Evolutionary conservation across 2,113 vertebrate genomes (phyloP).

Genomic region (Pardalotus punctatus): DNA sequence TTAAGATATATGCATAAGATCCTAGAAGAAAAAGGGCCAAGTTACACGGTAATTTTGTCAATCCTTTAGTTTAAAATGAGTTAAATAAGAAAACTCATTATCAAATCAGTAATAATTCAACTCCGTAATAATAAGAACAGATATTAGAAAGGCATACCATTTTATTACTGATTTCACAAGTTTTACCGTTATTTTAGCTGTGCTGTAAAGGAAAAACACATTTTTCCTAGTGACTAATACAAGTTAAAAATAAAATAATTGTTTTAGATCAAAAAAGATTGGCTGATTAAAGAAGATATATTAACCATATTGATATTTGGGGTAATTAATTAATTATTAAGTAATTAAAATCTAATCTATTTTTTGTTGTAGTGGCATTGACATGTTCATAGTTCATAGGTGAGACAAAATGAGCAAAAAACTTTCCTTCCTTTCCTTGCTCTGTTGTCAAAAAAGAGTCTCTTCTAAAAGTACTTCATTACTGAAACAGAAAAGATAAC

Average conservation of each 20-base stretch:
- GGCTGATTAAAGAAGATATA: neutral
- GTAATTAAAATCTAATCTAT: neutral
- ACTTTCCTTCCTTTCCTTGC: neutral
- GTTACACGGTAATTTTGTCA: neutral
- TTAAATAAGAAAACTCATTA: neutral
- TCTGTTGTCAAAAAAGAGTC: neutral
- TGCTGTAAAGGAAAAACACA: neutral
- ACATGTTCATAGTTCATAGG: neutral
- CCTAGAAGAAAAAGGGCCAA: neutral
- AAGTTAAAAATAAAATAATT: neutral
- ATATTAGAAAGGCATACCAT: neutral
- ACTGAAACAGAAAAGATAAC: neutral
- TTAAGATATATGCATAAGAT: neutral
- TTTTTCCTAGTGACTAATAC: neutral
- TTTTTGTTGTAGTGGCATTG: constrained; percentile 13
- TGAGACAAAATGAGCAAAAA: constrained; percentile 26
- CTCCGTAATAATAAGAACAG: neutral
- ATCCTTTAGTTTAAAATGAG: neutral
- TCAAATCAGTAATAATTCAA: neutral
- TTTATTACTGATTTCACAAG: neutral
- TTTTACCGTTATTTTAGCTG: neutral
- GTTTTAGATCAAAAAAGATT: neutral
- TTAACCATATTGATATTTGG: neutral
- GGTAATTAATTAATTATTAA: neutral
- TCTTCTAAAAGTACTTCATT: neutral